A percentile compares a stretch with the other conserved stretches of the same genome.
phyloP scores from a whole-genome alignment of 2,113 vertebrate genomes.

The Turnix velox region DNA sequence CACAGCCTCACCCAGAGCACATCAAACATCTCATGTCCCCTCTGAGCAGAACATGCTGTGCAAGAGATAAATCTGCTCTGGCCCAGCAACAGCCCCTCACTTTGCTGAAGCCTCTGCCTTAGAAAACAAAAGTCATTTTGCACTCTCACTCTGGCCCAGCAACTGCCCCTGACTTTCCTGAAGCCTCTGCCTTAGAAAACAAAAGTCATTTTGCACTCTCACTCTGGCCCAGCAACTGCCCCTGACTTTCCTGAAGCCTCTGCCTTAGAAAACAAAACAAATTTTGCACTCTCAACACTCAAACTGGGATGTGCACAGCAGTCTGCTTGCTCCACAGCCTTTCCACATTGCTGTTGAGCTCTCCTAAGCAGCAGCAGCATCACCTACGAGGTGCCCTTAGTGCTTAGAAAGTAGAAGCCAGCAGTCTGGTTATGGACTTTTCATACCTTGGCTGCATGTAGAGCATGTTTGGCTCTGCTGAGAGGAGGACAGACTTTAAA shows the following conservation, averaged over 20 bases:
- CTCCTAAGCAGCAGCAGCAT: neutral
- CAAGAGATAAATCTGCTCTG: neutral
- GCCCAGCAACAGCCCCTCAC: neutral
- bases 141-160: fast-evolving
- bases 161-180: neutral
- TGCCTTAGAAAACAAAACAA: neutral
- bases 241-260: neutral
- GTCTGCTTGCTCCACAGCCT: neutral
- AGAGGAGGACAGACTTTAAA: neutral
- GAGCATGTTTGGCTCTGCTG: fast-evolving
- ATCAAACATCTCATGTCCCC: neutral
- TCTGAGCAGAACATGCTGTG: neutral
- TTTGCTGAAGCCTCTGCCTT: neutral
- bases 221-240: fast-evolving
- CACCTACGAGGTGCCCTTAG: neutral
- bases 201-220: too few relatives aligned
- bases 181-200: neutral
- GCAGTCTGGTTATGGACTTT: neutral
- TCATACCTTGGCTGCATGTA: fast-evolving
- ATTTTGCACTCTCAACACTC: neutral
- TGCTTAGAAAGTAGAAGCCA: neutral
- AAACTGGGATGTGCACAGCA: neutral
- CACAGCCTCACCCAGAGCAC: neutral
- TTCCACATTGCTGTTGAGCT: neutral
- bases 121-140: too few relatives aligned